A percentile compares a stretch with the other conserved stretches of the same genome.
These are phyloP conservation scores for Orthonevra nobilis DNA, from an alignment of 2,888 invertebrate species.

Conservation along the genomic window DNA sequence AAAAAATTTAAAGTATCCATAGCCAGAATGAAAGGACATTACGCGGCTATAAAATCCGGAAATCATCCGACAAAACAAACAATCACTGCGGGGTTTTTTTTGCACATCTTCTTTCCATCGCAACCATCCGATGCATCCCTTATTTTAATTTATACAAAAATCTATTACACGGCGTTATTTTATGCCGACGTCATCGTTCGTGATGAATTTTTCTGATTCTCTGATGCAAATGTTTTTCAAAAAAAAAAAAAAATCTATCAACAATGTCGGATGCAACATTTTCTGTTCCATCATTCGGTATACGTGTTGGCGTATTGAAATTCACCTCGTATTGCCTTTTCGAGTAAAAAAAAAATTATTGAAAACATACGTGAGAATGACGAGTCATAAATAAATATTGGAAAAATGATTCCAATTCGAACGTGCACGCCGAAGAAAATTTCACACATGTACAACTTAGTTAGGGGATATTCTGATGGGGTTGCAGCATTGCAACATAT, in stretches of 20 bases:
- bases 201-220: constrained; percentile 48
- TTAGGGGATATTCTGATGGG: constrained; percentile 10
- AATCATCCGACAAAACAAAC: constrained; percentile 67
- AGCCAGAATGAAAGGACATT: constrained; percentile 60
- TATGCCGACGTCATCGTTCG: constrained; percentile 59
- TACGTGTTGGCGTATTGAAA: constrained; percentile 40
- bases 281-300: background rate
- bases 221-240: constrained; percentile 5
- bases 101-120: constrained; percentile 19
- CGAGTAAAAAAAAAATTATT: constrained; percentile 61
- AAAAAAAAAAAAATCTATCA: constrained; percentile 1
- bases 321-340: constrained; percentile 22
- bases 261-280: constrained; percentile 9
- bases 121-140: constrained; percentile 23
- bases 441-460: no score
- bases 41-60: constrained; percentile 67
- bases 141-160: constrained; percentile 56
- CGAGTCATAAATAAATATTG: constrained; percentile 66
- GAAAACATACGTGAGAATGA: constrained; percentile 68
- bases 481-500: constrained; percentile 60
- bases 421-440: constrained; percentile 25
- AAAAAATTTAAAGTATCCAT: constrained; percentile 7
- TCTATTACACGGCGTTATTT: constrained; percentile 38
- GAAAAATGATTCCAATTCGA: constrained; percentile 45
- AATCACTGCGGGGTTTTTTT: constrained; percentile 57